Evolutionary conservation across 2,797 vertebrate genomes (phyloP), one percentile per base, ranked within the genome.

Genomic region (Chromis chromis): DNA sequence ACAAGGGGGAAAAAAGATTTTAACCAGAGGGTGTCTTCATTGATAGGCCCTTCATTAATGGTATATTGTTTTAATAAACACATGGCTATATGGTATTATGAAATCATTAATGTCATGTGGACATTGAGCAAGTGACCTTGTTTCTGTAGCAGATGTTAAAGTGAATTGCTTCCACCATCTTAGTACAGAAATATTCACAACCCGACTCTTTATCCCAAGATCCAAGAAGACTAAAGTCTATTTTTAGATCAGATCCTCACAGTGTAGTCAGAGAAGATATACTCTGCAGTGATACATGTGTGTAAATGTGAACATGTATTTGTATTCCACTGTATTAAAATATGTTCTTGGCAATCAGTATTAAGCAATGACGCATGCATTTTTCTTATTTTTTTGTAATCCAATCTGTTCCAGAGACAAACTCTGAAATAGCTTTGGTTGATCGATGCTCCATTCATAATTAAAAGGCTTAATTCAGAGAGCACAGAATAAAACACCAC

Each of bases 351-450:
- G 71, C 22, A 71, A 84, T 83, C 62, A 81, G 79, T 55, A 70
- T 78, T 68, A 74, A 64, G 62, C 78, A 74, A 31, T 89, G 90
- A 91, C 70, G 57, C 86, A 88, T 78, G 50, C 56, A 68, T 76
- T 85, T 74, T 16, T 71, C 53, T 69, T 71, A 48, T 76, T 74
- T 79, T 79, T 46, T 80, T 65, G n/a, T 88, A 90, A 92, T 92
- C 92, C 90, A 78, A 86, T 92, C 65, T 63, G 91, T 91, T 92
- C 78, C 85, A 83, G 57, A 74, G 69, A 67, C 64, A 70, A 81
- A 79, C 74, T 84, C 65, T 74, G 55, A 78, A 89, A 83, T 70
- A 73, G 76, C 73, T 59, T 68, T 57, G 78, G 65, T 46, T 77
- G n/a, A 73, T 82, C 59, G 39, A 48, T 57, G 57, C 63, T 81